Base-by-base conservation (phyloP, 2,113 vertebrate species). In the Eonycteris spelaea region DNA sequence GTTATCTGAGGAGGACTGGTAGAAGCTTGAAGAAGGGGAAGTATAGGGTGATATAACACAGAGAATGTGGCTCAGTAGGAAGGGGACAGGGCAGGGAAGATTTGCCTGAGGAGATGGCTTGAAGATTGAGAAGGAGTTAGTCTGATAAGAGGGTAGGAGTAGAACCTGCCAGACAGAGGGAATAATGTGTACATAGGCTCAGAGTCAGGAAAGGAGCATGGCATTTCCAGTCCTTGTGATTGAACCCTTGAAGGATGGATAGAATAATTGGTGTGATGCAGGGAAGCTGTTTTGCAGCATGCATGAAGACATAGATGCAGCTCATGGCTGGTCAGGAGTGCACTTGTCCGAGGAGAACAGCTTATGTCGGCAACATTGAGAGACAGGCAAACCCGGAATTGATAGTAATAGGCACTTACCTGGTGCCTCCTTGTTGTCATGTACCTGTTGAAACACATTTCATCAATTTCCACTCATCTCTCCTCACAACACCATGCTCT, bases 51-150 rank as follows among this genome's bases (percentile, higher is more conserved):
- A 40, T 71, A 19, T 0, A 14, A 78, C 7, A 59, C 7, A 59
- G 38, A 43, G 33, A 92, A 91, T 18, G 24, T 43, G 33, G 82
- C n/a, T 28, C 57, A 28, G 3, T 55, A 5, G 35, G 67, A 57
- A 15, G 0, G 12, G 65, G 16, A 51, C 19, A 3, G 63, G 33
- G 11, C 78, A 40, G 63, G 38, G 55, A 90, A 87, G 26, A 13
- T 79, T 86, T 95, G 55, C 21, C 67, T 92, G 21, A 87, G 40
- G 79, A 92, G 79, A 84, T 74, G 43, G 6, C 18, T 94, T 94
- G 40, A 83, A 87, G 43, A 16, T 38, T 33, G 13, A 87, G 18
- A 87, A 94, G 55, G 19, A 90, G 33, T 86, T 67, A 79, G 70
- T 67, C 78, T 65, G 53, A 21, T 78, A 45, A 77, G 65, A 83